These are phyloP conservation scores for Xestia xanthographa DNA, from an alignment of 2,888 invertebrate species.

Conservation along the genomic window DNA sequence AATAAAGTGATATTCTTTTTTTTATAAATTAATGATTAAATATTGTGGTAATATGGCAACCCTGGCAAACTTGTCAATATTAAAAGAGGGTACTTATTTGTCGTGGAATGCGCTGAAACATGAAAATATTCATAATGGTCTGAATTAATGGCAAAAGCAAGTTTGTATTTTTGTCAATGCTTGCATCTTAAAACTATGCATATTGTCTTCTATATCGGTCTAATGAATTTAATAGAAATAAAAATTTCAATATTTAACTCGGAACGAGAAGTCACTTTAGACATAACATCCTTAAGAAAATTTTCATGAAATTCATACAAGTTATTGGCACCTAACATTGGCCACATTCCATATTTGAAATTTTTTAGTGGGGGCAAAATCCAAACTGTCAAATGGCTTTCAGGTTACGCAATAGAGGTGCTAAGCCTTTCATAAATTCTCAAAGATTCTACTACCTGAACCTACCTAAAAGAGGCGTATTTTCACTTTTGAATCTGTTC, in stretches of 20 bases:
- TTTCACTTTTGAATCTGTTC: neutral
- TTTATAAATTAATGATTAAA: slow-evolving; percentile 15
- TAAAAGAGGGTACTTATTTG: neutral
- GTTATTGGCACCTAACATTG: neutral
- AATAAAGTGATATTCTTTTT: neutral
- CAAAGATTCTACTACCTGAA: neutral
- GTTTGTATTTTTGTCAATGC: neutral
- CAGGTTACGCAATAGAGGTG: neutral
- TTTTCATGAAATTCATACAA: neutral
- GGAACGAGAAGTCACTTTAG: neutral
- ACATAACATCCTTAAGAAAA: neutral
- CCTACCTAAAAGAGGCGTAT: neutral
- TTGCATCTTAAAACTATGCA: neutral
- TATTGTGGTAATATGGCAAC: slow-evolving; percentile 49
- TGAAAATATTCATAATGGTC: neutral
- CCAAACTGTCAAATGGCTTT: neutral
- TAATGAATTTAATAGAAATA: neutral
- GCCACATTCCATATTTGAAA: neutral
- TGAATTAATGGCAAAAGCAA: neutral
- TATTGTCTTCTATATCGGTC: neutral
- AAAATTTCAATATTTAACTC: neutral
- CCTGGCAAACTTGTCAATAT: slow-evolving; percentile 20
- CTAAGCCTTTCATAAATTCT: neutral
- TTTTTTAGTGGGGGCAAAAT: neutral
- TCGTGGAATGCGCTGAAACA: slow-evolving; percentile 32